Percentiles rank a stretch among this genome's conserved stretches.
Conservation (phyloP, 2,888 invertebrate genomes). For the Tupiocoris notatus region DNA sequence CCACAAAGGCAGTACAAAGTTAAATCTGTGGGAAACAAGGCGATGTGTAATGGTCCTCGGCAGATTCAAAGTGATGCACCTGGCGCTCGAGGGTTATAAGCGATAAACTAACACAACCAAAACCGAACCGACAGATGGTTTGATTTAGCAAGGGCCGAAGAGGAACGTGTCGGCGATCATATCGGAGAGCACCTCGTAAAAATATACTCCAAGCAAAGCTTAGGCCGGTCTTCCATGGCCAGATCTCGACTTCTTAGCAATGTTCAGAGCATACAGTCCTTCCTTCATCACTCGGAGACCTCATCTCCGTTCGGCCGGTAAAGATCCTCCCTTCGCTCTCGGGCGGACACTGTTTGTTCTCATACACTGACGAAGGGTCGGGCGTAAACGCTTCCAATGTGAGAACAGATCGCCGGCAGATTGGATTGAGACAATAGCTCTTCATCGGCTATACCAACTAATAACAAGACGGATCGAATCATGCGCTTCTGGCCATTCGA, state of each 20-base stretch:
- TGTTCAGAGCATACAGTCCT: no score
- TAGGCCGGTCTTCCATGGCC: neutral
- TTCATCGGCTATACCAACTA: slow-evolving; percentile 21
- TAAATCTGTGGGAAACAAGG: slow-evolving; percentile 35
- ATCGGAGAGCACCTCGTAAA: slow-evolving; percentile 44
- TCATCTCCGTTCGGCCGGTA: neutral
- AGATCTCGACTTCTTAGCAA: no score
- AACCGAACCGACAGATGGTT: slow-evolving; percentile 44
- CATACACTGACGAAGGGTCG: slow-evolving; percentile 26
- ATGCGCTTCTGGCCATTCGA: slow-evolving; percentile 41
- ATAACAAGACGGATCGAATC: slow-evolving; percentile 38
- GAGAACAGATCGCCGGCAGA: slow-evolving; percentile 40
- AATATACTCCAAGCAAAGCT: slow-evolving; percentile 31
- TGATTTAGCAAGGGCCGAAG: slow-evolving; percentile 43
- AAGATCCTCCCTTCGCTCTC: neutral
- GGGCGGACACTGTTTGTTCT: slow-evolving; percentile 35
- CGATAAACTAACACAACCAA: slow-evolving; percentile 44
- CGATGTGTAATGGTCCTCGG: slow-evolving; percentile 37
- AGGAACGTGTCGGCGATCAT: slow-evolving; percentile 45
- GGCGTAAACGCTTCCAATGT: slow-evolving; percentile 4
- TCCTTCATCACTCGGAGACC: no score
- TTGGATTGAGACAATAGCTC: slow-evolving; percentile 41
- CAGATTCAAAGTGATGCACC: slow-evolving; percentile 45
- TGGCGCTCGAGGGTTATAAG: slow-evolving; percentile 43
- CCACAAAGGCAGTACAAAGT: neutral